Evolutionary conservation across 1,140 invertebrate genomes (phyloP).

Genomic region (Scaptomyza pallida): DNA sequence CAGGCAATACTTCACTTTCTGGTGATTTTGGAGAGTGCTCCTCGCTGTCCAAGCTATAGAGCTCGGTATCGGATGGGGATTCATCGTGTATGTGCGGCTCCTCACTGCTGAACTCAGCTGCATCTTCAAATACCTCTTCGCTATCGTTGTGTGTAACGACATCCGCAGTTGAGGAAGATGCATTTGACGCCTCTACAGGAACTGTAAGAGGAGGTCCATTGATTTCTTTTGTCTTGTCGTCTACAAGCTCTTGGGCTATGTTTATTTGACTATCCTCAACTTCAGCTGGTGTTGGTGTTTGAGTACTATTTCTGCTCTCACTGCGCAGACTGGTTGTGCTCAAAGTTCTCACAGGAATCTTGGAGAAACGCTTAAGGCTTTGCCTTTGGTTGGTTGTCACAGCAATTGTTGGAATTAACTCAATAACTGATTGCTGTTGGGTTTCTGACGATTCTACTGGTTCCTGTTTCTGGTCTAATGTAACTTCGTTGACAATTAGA

Average conservation of each 20-base stretch:
- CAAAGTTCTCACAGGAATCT: slow-evolving; percentile 66
- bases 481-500: background rate
- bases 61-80: slow-evolving; percentile 63
- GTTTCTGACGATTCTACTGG: background rate
- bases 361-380: slow-evolving; percentile 58
- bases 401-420: background rate
- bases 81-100: slow-evolving; percentile 43
- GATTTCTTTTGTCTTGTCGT: background rate
- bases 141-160: slow-evolving; percentile 29
- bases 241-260: background rate
- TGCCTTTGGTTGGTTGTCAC: slow-evolving; percentile 15
- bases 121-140: slow-evolving; percentile 73
- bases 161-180: background rate
- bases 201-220: background rate
- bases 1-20: slow-evolving; percentile 40
- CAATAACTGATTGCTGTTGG: background rate
- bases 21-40: slow-evolving; percentile 43
- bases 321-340: slow-evolving; percentile 58
- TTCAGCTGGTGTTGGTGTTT: slow-evolving; percentile 23
- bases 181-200: slow-evolving; percentile 4
- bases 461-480: too few relatives aligned
- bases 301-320: slow-evolving; percentile 48
- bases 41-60: slow-evolving; percentile 69
- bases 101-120: slow-evolving; percentile 55
- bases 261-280: background rate